A percentile compares a stretch with the other conserved stretches of the same genome.
These are phyloP conservation scores for Clarias macrocephalus DNA, from an alignment of 2,113 vertebrate species.

Conservation along the genomic window DNA sequence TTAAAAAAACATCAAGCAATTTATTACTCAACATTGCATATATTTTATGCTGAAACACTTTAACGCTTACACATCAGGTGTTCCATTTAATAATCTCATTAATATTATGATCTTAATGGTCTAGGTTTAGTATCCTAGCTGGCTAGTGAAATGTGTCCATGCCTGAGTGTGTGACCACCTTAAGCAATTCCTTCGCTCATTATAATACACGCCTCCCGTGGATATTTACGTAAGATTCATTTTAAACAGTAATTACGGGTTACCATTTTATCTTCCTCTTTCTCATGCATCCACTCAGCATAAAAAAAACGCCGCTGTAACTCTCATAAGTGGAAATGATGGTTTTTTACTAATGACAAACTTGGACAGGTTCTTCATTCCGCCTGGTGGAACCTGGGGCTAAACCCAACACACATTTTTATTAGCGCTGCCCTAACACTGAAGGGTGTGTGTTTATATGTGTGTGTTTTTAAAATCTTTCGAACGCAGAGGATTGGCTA, in stretches of 20 bases:
- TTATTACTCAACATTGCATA: not conserved
- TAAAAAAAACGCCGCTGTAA: constrained; percentile 47
- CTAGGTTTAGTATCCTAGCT: not conserved
- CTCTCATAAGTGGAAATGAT: constrained; percentile 53
- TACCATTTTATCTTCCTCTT: constrained; percentile 49
- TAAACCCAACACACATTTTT: constrained; percentile 53
- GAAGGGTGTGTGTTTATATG: constrained; percentile 50
- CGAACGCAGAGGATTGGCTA: constrained; percentile 57
- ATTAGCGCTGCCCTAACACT: constrained; percentile 56
- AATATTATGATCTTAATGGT: not conserved
- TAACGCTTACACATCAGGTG: constrained; percentile 10
- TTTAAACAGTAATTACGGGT: constrained; percentile 52
- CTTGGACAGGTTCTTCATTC: constrained; percentile 64
- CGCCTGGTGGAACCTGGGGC: constrained; percentile 58
- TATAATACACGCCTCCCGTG: constrained; percentile 26
- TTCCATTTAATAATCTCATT: constrained; percentile 2
- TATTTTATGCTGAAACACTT: not conserved
- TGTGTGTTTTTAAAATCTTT: constrained; percentile 59
- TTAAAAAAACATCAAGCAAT: constrained; percentile 9
- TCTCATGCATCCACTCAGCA: constrained; percentile 10
- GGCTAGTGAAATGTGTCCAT: not conserved
- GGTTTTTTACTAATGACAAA: constrained; percentile 60
- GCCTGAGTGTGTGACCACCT: not conserved
- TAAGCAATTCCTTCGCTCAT: constrained; percentile 16
- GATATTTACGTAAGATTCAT: constrained; percentile 36